Conservation (phyloP, 2,797 vertebrate genomes). For the Crocidura indochinensis region DNA sequence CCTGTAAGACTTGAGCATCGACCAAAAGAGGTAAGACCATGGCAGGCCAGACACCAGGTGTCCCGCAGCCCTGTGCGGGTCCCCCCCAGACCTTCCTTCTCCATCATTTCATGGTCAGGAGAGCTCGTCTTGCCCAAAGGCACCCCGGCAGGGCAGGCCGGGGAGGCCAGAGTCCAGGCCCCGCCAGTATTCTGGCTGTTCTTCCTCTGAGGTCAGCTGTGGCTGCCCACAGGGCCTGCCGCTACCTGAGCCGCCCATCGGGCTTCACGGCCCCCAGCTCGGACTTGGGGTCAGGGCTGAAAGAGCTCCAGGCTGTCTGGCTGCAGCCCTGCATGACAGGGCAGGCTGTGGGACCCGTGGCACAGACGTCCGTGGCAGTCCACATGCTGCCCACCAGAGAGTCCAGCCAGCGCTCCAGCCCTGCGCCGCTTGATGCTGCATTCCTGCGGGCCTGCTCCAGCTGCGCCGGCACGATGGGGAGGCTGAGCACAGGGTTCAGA, state of each 20-base stretch:
- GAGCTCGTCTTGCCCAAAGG: slow-evolving; percentile 37
- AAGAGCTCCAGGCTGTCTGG: slow-evolving; percentile 97
- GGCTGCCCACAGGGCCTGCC: slow-evolving; percentile 33
- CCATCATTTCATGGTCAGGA: neutral
- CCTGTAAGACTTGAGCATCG: slow-evolving; percentile 22
- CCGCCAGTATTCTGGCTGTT: slow-evolving; percentile 71
- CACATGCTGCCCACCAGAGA: slow-evolving; percentile 93
- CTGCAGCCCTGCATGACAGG: slow-evolving; percentile 96
- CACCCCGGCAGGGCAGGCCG: neutral
- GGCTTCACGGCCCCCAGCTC: slow-evolving; percentile 93
- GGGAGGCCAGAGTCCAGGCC: neutral
- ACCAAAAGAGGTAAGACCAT: slow-evolving; percentile 34
- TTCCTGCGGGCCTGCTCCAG: slow-evolving; percentile 95
- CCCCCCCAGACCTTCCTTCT: neutral
- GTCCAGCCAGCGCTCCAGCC: slow-evolving; percentile 96
- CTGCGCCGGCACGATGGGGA: slow-evolving; percentile 93
- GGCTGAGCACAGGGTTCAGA: slow-evolving; percentile 96
- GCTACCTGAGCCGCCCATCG: slow-evolving; percentile 98
- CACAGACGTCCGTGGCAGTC: slow-evolving; percentile 96
- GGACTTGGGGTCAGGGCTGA: slow-evolving; percentile 98
- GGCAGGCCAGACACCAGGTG: neutral
- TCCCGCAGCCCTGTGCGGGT: neutral
- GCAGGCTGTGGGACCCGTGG: slow-evolving; percentile 93
- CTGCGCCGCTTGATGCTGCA: slow-evolving; percentile 91
- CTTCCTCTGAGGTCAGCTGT: slow-evolving; percentile 81